phyloP scores from a whole-genome alignment of 2,113 vertebrate genomes.

The Syngnathus scovelli region DNA sequence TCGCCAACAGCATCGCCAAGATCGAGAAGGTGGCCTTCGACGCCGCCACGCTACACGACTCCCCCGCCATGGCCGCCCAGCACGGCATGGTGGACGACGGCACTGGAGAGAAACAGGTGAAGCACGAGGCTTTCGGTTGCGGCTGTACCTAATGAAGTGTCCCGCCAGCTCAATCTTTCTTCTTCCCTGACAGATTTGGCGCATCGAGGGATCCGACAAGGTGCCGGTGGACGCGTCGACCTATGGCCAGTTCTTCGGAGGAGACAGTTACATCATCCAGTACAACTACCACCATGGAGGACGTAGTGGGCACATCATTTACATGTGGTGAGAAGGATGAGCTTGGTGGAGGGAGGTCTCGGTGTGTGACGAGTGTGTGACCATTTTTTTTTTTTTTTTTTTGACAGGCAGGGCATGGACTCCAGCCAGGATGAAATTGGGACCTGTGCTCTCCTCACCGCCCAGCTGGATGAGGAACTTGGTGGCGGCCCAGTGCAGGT shows the following conservation, averaged over 20 bases:
- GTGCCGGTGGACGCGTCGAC: conserved; percentile 75
- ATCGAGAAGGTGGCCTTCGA: conserved; percentile 90
- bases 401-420: conserved; percentile 82
- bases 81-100: conserved; percentile 94
- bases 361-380: no score
- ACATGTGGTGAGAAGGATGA: conserved; percentile 82
- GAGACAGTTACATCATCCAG: conserved; percentile 94
- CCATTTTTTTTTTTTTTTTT: not conserved
- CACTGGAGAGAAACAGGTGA: conserved; percentile 82
- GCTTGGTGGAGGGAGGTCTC: not conserved
- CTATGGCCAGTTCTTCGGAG: conserved; percentile 90
- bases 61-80: conserved; percentile 90
- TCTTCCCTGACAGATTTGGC: conserved; percentile 81
- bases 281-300: conserved; percentile 81
- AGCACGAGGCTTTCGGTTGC: no score
- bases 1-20: conserved; percentile 87
- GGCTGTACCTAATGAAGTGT: not conserved
- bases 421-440: conserved; percentile 88
- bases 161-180: not conserved
- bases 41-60: conserved; percentile 81
- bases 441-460: conserved; percentile 79
- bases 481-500: conserved; percentile 92
- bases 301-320: conserved; percentile 90
- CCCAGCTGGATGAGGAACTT: conserved; percentile 89
- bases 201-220: conserved; percentile 85